phyloP scores from a whole-genome alignment of 2,113 vertebrate genomes.

The Calyptommatus sinebrachiatus region DNA sequence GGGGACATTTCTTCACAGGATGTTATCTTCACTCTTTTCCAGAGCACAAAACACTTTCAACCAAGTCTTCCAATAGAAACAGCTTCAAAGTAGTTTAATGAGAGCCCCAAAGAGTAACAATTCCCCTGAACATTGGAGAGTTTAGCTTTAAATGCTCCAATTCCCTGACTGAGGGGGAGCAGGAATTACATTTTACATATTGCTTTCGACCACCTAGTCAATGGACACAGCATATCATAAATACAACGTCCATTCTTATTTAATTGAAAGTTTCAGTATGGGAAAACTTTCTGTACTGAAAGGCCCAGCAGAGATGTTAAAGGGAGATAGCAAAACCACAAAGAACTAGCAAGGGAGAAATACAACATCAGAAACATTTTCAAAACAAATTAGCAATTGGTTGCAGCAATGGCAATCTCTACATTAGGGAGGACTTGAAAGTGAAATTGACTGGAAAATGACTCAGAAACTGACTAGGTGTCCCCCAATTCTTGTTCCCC shows the following conservation, averaged over 20 bases:
- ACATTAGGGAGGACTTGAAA: constrained; percentile 49
- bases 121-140: too few species aligned
- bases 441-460: constrained; percentile 53
- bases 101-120: too few species aligned
- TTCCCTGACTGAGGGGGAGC: neutral
- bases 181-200: neutral
- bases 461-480: constrained; percentile 20
- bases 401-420: constrained; percentile 38
- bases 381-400: constrained; percentile 51
- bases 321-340: constrained; percentile 17
- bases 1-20: too few species aligned
- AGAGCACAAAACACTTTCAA: too few species aligned
- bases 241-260: constrained; percentile 28
- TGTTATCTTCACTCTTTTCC: too few species aligned
- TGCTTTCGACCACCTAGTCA: neutral
- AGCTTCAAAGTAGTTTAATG: too few species aligned
- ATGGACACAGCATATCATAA: neutral
- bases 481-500: neutral
- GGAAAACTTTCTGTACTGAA: constrained; percentile 33
- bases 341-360: constrained; percentile 24
- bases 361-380: constrained; percentile 44
- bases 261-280: constrained; percentile 31
- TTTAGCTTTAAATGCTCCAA: too few species aligned
- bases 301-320: constrained; percentile 39
- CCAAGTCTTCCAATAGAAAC: too few species aligned